phyloP scores from a whole-genome alignment of 2,113 vertebrate genomes.

The Proterorhinus semilunaris region DNA sequence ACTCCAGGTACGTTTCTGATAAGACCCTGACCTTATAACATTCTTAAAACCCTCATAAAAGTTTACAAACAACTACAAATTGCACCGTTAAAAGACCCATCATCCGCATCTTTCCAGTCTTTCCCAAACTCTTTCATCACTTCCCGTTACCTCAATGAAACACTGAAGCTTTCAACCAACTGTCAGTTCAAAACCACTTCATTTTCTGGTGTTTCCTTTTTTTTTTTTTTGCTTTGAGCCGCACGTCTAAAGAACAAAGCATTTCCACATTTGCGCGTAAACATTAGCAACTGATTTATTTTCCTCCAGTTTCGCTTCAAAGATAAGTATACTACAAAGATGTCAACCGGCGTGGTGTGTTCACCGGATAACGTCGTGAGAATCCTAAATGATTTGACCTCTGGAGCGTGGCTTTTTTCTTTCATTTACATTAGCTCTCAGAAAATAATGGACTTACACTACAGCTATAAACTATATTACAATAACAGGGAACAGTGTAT shows the following conservation, averaged over 20 bases:
- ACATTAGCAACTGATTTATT: constrained; percentile 30
- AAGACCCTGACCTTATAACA: too few species aligned
- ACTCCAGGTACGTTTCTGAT: too few species aligned
- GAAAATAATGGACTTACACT: too few species aligned
- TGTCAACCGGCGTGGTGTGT: constrained; percentile 6
- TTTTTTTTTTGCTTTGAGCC: constrained; percentile 7
- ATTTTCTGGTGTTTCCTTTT: neutral
- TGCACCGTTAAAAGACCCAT: too few species aligned
- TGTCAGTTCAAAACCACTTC: constrained; percentile 14
- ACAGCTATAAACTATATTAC: too few species aligned
- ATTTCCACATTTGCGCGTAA: constrained; percentile 37
- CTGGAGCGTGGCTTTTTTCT: constrained; percentile 12
- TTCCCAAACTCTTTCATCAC: constrained; percentile 8
- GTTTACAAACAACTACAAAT: too few species aligned
- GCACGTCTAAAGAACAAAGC: constrained; percentile 30
- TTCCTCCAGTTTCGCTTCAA: constrained; percentile 24
- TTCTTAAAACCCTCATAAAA: too few species aligned
- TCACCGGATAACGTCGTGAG: constrained; percentile 39
- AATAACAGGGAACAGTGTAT: too few species aligned
- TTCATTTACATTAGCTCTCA: constrained; percentile 47
- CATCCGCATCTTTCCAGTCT: neutral
- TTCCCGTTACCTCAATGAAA: constrained; percentile 13
- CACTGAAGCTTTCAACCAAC: constrained; percentile 15
- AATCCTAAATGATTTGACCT: constrained; percentile 61
- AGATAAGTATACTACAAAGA: neutral